Percentiles rank a stretch among this genome's conserved stretches.
Evolutionary conservation across 2,113 vertebrate species (phyloP).

Genomic region (Antechinus stuartii): DNA sequence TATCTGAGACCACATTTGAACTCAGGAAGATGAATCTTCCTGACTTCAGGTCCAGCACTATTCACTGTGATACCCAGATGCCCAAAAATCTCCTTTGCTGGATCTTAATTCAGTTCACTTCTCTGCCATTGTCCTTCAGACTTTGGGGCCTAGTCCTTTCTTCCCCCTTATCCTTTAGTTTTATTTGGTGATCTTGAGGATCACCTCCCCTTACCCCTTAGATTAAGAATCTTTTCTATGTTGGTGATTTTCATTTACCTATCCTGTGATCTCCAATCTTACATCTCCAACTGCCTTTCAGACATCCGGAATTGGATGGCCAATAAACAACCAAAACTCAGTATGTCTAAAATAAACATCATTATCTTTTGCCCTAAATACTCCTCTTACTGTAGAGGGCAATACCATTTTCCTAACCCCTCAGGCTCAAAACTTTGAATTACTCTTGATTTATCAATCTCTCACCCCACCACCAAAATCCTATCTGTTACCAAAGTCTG

Average conservation of each 20-base stretch:
- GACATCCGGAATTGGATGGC: no score
- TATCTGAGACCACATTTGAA: no score
- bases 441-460: neutral
- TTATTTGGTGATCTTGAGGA: neutral
- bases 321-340: no score
- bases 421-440: neutral
- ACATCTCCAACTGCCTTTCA: no score
- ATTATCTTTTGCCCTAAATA: no score
- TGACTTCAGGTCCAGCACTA: no score
- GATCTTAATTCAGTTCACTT: neutral
- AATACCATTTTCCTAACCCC: neutral
- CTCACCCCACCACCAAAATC: neutral
- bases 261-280: neutral
- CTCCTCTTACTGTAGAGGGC: neutral
- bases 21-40: no score
- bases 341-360: no score
- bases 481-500: no score
- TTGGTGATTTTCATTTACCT: neutral
- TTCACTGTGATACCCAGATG: no score
- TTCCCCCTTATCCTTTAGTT: neutral
- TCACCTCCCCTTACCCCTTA: neutral
- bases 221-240: neutral
- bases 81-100: neutral
- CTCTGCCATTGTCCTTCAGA: neutral
- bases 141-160: neutral